Percentiles rank a stretch among this genome's conserved stretches.
phyloP scores from a whole-genome alignment of 2,797 vertebrate genomes.

The Chrysocyon brachyurus region DNA sequence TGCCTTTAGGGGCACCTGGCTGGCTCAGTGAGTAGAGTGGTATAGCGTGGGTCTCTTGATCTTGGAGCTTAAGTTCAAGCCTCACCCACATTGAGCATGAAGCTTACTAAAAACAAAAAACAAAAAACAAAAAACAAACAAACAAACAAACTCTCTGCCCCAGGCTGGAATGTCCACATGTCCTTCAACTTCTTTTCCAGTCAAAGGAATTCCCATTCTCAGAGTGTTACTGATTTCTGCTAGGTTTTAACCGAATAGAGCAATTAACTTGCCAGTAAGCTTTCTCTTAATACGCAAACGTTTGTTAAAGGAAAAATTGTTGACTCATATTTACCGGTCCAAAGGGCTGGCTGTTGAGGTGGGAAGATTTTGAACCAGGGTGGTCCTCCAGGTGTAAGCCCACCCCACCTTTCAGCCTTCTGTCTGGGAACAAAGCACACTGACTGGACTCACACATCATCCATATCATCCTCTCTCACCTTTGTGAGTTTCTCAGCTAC shows the following conservation, averaged over 20 bases:
- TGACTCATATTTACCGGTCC: neutral
- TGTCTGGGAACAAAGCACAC: accelerated
- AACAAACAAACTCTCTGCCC: neutral
- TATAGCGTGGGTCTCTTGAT: neutral
- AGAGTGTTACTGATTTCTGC: neutral
- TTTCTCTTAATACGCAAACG: neutral
- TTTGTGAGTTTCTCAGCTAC: neutral
- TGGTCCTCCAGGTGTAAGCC: neutral
- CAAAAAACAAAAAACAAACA: neutral
- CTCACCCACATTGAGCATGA: neutral
- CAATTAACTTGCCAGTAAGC: neutral
- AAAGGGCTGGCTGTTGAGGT: neutral
- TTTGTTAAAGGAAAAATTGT: neutral
- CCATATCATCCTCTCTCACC: neutral
- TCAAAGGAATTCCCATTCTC: neutral
- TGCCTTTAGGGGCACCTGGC: neutral
- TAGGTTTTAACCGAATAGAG: neutral
- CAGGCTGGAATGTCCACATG: neutral
- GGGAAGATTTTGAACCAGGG: neutral
- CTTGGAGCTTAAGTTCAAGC: neutral
- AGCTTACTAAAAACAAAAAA: neutral
- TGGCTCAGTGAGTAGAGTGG: neutral
- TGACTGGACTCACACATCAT: neutral
- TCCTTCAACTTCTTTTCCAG: neutral
- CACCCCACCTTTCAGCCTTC: neutral